Conservation (phyloP, 2,797 vertebrate species). For the Smutsia gigantea region DNA sequence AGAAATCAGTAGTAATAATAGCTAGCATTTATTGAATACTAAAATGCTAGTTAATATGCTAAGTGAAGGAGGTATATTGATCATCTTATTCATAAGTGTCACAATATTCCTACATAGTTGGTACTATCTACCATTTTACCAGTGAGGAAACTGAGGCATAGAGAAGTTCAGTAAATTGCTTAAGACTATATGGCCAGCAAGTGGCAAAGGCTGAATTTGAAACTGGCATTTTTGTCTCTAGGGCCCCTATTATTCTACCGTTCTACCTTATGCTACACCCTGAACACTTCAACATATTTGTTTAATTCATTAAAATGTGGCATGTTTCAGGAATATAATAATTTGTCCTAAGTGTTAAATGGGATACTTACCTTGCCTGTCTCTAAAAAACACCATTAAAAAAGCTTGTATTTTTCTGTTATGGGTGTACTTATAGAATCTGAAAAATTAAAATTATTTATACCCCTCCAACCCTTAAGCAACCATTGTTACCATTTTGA, state of each 20-base stretch:
- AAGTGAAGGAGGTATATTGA: not conserved
- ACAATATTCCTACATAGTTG: not conserved
- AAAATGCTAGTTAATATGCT: not conserved
- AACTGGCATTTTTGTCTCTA: not conserved
- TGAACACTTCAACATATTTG: not conserved
- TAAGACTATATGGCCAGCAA: not conserved
- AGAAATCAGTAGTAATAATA: not conserved
- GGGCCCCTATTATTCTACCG: not conserved
- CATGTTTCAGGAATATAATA: not conserved
- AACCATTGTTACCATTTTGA: not conserved
- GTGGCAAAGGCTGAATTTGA: not conserved
- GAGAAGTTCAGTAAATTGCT: not conserved
- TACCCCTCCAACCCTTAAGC: not conserved
- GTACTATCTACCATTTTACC: not conserved
- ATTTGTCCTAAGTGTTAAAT: not conserved
- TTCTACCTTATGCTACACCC: not conserved
- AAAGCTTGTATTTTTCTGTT: not conserved
- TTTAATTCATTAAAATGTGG: not conserved
- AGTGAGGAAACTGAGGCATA: not conserved
- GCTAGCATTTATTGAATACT: not conserved
- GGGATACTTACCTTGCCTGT: not conserved
- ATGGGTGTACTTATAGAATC: not conserved
- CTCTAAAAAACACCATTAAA: not conserved
- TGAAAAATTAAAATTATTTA: not conserved
- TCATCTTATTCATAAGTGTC: not conserved